Base-by-base conservation (phyloP, 2,113 vertebrate species). In the Pogonocichla stellata region DNA sequence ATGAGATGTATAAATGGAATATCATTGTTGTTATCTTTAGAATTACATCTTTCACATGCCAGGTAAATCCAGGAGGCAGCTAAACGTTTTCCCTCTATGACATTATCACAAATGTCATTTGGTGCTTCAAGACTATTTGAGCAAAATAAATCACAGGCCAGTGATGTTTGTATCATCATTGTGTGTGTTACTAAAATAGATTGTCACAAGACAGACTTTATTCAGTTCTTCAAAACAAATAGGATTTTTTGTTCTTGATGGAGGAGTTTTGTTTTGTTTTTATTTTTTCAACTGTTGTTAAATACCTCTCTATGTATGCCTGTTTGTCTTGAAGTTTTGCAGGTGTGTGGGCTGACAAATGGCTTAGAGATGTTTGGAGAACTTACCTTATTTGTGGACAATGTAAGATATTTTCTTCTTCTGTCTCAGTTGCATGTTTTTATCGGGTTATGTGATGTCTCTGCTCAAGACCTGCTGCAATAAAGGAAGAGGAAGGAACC, bases 51-150 rank as follows among this genome's bases (percentile, higher is more conserved):
- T 94, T 95, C 61, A 74, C 23, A 20, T 72, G 51, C 47, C 60
- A 67, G 80, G 82, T 93, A 62, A 93, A 83, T 95, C 67, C 53
- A 92, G 65, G 51, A 86, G 67, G 38, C 82, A 80, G 90, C 79
- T 94, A 92, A 92, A 92, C 47, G 50, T 72, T 86, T 91, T 31
- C 23, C 48, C 31, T 7, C 29, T 86, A 13, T 94, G 94, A 90
- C 92, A 86, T 97, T 93, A 92, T 71, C 5, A 8, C 67, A 95
- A 80, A 95, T 93, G 92, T 92, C 81, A 88, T 51, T 94, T 80
- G 43, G 19, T 83, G 82, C 64, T 88, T 94, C 82, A 74, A 83
- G 80, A 86, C 31, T 94, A 19, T 74, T 93, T 77, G 67, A 80
- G 48, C 40, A 94, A 94, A 81, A 82, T 74, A 90, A 94, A 66